Base-by-base conservation (phyloP, 2,888 invertebrate genomes). In the Fabriciana adippe region DNA sequence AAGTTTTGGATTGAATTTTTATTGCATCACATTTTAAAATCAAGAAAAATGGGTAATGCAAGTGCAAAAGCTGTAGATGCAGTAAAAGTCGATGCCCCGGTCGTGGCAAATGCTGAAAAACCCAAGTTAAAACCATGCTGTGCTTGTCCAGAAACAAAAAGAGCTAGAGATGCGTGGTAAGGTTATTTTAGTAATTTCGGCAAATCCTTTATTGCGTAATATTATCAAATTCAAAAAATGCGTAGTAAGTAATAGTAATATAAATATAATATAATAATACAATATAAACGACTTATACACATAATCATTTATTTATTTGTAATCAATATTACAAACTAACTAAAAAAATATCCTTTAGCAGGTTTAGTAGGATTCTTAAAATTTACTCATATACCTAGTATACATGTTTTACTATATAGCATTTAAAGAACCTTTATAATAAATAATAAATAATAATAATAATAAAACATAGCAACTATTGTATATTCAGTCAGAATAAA, bases 141-240 rank as follows among this genome's bases (percentile, higher is more conserved):
- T 93, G 99, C 99, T 4, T 99, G 99, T 87, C 99, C 99, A 0
- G 99, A 99, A 91, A 99, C 99, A 0, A 99, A 98, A 88, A 95
- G 94, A 88, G 95, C 91, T 47, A 93, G 99, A 80, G 99, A 99
- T 93, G 95, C 95, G 74, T 99, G 99, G 98, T 98, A 93, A 93
- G 90, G 87, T 88, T 89, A 88, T 80, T 73, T 77, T 66, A 16
- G 51, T 48, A n/a, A 31, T 59, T 59, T 48, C 48, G 26, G 26
- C 16, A 21, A 26, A 48, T 59, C 48, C 26, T 47, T 48, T 48
- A 21, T 59, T 59, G 16, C 48, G 26, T 59, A 59, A 59, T 59
- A 31, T 48, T 16, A 48, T 16, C n/a, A 5, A 18, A n/a, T 26
- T 13, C 5, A 53, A 4, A 8, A 11, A 21, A 50, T 31, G 26